Percentiles rank a stretch among this genome's conserved stretches.
phyloP scores from a whole-genome alignment of 1,140 invertebrate genomes.

The Papilio xuthus region DNA sequence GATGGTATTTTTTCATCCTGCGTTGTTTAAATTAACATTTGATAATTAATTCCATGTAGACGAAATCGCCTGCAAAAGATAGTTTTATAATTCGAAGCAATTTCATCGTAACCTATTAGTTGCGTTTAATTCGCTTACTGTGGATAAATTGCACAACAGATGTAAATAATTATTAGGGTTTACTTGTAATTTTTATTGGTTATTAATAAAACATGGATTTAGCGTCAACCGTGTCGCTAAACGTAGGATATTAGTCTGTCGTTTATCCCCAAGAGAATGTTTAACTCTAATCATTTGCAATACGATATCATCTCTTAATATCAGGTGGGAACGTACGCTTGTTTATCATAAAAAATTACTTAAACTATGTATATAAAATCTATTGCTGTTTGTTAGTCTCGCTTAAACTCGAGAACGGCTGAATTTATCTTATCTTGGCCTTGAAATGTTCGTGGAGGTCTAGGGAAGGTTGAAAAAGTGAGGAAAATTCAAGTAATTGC shows the following conservation, averaged over 20 bases:
- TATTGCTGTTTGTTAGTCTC: no score
- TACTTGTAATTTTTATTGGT: conserved; percentile 3
- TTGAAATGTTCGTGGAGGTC: no score
- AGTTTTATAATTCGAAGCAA: neutral
- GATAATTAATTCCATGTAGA: neutral
- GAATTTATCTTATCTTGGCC: no score
- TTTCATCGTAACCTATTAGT: neutral
- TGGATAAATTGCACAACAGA: neutral
- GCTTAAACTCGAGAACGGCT: no score
- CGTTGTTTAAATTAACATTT: no score
- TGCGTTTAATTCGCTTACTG: neutral
- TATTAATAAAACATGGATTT: conserved; percentile 16
- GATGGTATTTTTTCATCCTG: no score
- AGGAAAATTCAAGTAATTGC: no score
- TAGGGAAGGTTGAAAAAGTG: no score
- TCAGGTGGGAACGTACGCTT: no score
- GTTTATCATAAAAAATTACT: no score
- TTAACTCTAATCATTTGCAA: conserved; percentile 11
- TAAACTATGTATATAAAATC: no score
- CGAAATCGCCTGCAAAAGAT: neutral
- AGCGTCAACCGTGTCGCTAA: conserved; percentile 15
- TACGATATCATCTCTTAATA: neutral
- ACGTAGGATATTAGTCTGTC: conserved; percentile 11
- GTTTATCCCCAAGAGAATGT: neutral
- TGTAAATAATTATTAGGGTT: neutral